Evolutionary conservation across 2,113 vertebrate species (phyloP), one percentile per base, ranked within the genome.

Genomic region (Salvelinus sp.): DNA sequence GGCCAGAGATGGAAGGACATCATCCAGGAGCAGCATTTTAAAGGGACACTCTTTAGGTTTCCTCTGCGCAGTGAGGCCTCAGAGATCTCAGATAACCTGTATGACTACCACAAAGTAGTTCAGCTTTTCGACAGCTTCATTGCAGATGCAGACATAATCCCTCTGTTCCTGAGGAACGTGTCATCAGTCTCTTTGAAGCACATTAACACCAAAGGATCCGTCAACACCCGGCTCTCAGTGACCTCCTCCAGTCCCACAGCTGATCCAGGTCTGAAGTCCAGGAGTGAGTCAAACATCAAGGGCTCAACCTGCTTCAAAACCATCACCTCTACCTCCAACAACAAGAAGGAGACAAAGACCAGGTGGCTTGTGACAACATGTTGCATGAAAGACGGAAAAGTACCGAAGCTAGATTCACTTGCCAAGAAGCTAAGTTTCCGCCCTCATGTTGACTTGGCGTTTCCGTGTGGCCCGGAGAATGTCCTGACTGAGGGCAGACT

Each of bases 1-100:
- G 47, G 60, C 12, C 69, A 82, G 47, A 60, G 76, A 28, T 93
- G 88, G 90, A 87, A 81, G 14, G 72, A 86, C 64, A 73, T 92
- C 69, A 58, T 94, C 60, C 66, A 83, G 2, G 77, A 91, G 44
- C 77, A 91, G 20, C 58, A 85, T 72, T 95, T 95, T 71, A 80
- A 85, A 3, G 95, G 95, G 66, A 95, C 95, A 5, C 79, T 96
- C 33, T 96, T 96, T 82, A 88, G 93, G 50, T 94, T 96, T 75
- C 94, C 95, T 0, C 85, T 96, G 70, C 91, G 92, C 44, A 85
- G 22, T 1, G 84, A 91, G 3, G 74, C 82, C 10, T 95, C 94
- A 0, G 90, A 92, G n/a, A 93, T 96, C 5, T 90, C 94, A 2
- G 88, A 94, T 44, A 94, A 92, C 62, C 74, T 96, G 4, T 96